Evolutionary conservation across 1,140 invertebrate species (phyloP), one percentile per base, ranked within the genome.

Genomic region (Drosophila gunungcola): DNA sequence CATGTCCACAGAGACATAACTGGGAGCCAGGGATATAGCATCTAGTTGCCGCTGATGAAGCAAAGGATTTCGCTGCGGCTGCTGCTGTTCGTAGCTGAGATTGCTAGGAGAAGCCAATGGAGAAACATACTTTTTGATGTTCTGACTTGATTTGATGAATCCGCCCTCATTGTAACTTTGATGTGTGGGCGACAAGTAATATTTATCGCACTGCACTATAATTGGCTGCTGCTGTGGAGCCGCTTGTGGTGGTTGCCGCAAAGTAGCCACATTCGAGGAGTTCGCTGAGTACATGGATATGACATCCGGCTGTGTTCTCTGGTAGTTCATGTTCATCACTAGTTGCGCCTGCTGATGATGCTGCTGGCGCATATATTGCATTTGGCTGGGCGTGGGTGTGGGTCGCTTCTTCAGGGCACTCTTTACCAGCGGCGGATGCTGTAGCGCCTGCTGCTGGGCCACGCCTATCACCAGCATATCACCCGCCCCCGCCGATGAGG

Each of bases 121-220:
- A 6, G 91, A 92, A 5, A 91, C 73, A 46, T 91, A 92, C 58
- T 92, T 82, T 61, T 92, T 92, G 12, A 92, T 92, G 41, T 91
- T 91, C 46, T 92, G 91, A 69, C 90, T 91, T 46, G 91, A 91
- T 53, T 91, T 92, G 3, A 92, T 92, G 27, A 92, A 92, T 21
- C 91, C 90, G 1, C 90, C 90, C 52, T 91, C 88, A 39, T 74
- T 92, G 48, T 92, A 91, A 34, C 54, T 91, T 43, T 91, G 90
- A 83, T 91, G 90, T 0, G 91, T 92, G 2, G 91, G 91, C 46
- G 91, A 92, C 11, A 92, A 27, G 54, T 92, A 92, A 39, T 92
- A 92, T 46, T 91, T 91, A 46, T 92, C 91, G 58, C 91, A 92
- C 65, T 92, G 91, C 25, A 91, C 84, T 4, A 91, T 88, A 25